These are phyloP conservation scores for Lysandra bellargus DNA, from an alignment of 2,888 invertebrate species.

Conservation along the genomic window DNA sequence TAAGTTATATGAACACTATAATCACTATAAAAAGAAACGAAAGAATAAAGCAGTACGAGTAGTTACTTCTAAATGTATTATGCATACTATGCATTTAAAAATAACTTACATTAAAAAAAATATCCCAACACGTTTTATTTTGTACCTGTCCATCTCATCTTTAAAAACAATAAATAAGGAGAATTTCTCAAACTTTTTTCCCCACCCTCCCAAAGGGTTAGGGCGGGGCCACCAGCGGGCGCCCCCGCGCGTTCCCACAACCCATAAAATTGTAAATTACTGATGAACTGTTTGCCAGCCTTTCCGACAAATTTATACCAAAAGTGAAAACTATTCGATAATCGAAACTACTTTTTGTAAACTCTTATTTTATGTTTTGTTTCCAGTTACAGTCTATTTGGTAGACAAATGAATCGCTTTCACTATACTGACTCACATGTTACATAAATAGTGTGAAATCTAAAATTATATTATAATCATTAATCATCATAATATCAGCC, in stretches of 20 bases:
- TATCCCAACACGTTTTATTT: neutral
- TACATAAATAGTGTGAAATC: too few species aligned
- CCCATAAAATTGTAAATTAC: slow-evolving; percentile 81
- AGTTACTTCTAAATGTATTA: too few species aligned
- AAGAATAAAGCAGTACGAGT: too few species aligned
- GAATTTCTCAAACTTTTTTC: slow-evolving; percentile 47
- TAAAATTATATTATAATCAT: too few species aligned
- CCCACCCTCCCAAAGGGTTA: slow-evolving; percentile 61
- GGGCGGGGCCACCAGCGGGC: slow-evolving; percentile 67
- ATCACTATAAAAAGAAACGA: too few species aligned
- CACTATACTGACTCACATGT: too few species aligned
- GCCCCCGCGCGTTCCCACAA: slow-evolving; percentile 64
- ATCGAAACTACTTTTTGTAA: neutral
- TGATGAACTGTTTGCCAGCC: slow-evolving; percentile 60
- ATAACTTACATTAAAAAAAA: neutral
- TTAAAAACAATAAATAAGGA: slow-evolving; percentile 36
- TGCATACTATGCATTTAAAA: neutral
- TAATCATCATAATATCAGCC: too few species aligned
- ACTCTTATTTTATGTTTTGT: neutral
- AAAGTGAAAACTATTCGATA: neutral
- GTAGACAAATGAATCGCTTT: too few species aligned
- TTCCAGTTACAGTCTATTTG: too few species aligned
- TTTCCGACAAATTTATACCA: slow-evolving; percentile 12
- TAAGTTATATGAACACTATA: too few species aligned
- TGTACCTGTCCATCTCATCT: neutral